Conservation (phyloP, 2,888 invertebrate species). For the Sesia apiformis region DNA sequence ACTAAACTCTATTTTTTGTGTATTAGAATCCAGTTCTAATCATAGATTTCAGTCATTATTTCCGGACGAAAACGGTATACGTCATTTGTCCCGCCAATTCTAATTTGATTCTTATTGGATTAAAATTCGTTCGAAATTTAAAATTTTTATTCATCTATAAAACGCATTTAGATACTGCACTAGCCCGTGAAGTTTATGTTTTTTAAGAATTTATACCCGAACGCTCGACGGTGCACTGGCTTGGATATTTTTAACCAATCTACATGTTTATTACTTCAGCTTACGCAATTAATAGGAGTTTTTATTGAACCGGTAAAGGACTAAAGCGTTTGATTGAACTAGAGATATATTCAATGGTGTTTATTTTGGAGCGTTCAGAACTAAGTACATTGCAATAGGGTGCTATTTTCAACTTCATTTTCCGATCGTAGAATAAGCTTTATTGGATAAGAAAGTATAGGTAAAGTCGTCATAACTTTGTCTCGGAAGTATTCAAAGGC, state of each 20-base stretch:
- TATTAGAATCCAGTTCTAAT: conserved; percentile 63
- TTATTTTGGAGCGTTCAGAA: not conserved
- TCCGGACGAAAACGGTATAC: conserved; percentile 41
- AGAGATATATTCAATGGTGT: not conserved
- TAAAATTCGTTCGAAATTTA: conserved; percentile 25
- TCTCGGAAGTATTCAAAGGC: not conserved
- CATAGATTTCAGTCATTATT: conserved; percentile 40
- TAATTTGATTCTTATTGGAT: conserved; percentile 51
- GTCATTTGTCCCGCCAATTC: conserved; percentile 41
- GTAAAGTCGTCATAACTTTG: not conserved
- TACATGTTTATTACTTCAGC: conserved; percentile 68
- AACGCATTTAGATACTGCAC: conserved; percentile 23
- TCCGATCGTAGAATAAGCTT: not conserved
- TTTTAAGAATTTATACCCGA: conserved; percentile 50
- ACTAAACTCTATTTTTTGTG: conserved; percentile 64
- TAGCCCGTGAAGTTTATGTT: conserved; percentile 57
- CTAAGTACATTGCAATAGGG: not conserved
- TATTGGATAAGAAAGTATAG: not conserved
- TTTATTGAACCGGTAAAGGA: conserved; percentile 70
- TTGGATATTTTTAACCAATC: conserved; percentile 68
- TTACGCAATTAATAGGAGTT: conserved; percentile 71
- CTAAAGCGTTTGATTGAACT: conserved; percentile 49
- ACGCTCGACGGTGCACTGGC: conserved; percentile 41
- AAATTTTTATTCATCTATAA: conserved; percentile 20
- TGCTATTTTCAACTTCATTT: not conserved